phyloP scores from a whole-genome alignment of 1,140 invertebrate species.

The Drosophila orena region DNA sequence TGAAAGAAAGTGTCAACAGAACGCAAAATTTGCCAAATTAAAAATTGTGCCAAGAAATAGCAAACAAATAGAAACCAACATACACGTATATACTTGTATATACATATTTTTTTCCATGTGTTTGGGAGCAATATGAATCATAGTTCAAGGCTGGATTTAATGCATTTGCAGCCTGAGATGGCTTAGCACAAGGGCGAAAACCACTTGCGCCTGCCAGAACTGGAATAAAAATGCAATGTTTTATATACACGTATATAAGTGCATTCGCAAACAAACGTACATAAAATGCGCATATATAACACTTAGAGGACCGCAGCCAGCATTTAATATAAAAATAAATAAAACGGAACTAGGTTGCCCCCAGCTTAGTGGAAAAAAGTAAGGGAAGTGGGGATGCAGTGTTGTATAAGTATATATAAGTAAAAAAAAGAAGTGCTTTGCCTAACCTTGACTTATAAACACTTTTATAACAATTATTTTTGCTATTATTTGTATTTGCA shows the following conservation, averaged over 20 bases:
- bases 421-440: constrained; percentile 35
- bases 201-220: constrained; percentile 31
- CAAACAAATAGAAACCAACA: constrained; percentile 14
- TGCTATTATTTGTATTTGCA: constrained; percentile 17
- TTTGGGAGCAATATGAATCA: constrained; percentile 28
- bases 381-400: neutral
- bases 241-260: constrained; percentile 13
- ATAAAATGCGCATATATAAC: constrained; percentile 20
- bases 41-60: constrained; percentile 54
- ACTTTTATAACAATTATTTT: constrained; percentile 58
- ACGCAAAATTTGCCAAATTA: constrained; percentile 32
- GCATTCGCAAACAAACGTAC: constrained; percentile 37
- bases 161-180: constrained; percentile 29
- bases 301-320: constrained; percentile 25
- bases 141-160: constrained; percentile 54
- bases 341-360: constrained; percentile 45
- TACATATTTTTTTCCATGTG: constrained; percentile 6
- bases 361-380: constrained; percentile 10
- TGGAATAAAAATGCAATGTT: constrained; percentile 42
- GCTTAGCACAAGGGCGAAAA: constrained; percentile 39
- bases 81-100: too few species aligned
- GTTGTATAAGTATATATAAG: constrained; percentile 49
- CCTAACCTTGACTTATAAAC: constrained; percentile 61
- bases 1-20: constrained; percentile 37
- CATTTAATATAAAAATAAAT: constrained; percentile 49